A percentile compares a stretch with the other conserved stretches of the same genome.
Conservation (phyloP, 2,797 vertebrate species). For the Heliangelus exortis region DNA sequence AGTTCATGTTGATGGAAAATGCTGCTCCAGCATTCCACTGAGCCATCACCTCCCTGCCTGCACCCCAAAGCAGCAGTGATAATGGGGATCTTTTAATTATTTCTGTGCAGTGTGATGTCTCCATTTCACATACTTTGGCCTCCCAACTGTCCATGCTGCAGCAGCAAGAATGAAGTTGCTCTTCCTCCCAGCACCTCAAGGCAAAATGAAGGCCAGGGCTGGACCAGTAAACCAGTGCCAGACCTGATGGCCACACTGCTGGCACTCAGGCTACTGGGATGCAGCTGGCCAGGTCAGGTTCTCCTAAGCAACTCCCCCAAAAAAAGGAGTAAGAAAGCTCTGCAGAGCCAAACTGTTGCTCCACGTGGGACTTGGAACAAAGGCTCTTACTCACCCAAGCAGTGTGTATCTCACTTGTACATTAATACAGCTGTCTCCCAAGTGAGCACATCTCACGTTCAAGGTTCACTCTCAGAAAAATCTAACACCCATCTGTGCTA, state of each 20-base stretch:
- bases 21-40: no score
- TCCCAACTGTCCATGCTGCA: neutral
- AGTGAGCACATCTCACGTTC: conserved; percentile 6
- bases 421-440: neutral
- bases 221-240: accelerated
- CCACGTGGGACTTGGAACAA: neutral
- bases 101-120: neutral
- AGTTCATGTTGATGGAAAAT: no score
- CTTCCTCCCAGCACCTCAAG: accelerated
- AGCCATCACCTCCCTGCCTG: neutral
- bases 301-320: neutral
- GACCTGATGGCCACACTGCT: neutral
- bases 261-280: accelerated
- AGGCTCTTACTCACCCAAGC: conserved; percentile 36
- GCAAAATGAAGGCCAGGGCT: neutral
- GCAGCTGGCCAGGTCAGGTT: neutral
- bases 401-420: neutral
- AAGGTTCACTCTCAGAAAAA: conserved; percentile 46
- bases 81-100: neutral
- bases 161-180: neutral
- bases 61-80: neutral
- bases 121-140: neutral
- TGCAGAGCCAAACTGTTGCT: neutral
- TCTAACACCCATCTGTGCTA: neutral
- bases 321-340: conserved; percentile 43